Conservation (phyloP, 2,888 invertebrate genomes). For the Neria commutata region DNA sequence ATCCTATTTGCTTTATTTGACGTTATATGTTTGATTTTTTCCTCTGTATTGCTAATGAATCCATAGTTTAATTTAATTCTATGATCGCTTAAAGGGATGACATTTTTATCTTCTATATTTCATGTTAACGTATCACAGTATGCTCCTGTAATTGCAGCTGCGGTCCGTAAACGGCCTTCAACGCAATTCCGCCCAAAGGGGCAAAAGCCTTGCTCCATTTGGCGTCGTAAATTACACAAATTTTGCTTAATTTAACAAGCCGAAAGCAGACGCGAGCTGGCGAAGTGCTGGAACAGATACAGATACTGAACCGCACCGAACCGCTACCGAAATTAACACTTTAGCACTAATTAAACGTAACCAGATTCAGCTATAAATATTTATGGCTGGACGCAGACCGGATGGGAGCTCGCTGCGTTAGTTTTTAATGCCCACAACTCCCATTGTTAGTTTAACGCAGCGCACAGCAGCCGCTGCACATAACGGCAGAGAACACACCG, state of each 20-base stretch:
- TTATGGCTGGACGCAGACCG: constrained; percentile 15
- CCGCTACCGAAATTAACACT: constrained; percentile 31
- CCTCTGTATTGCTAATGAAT: too few relatives aligned
- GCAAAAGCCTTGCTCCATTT: too few relatives aligned
- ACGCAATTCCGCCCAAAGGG: too few relatives aligned
- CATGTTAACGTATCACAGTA: too few relatives aligned
- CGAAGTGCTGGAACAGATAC: too few relatives aligned
- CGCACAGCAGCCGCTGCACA: background rate
- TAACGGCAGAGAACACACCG: background rate
- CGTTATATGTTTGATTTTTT: too few relatives aligned
- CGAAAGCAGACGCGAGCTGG: background rate
- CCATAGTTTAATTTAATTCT: too few relatives aligned
- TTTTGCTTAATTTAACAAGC: background rate
- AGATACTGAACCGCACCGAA: background rate
- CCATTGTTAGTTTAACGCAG: constrained; percentile 14
- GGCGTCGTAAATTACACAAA: background rate
- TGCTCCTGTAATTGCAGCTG: too few relatives aligned
- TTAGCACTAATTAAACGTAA: constrained; percentile 30
- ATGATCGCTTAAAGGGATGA: too few relatives aligned
- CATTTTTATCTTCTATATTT: too few relatives aligned
- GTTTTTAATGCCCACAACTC: constrained; percentile 7
- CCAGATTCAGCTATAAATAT: constrained; percentile 27
- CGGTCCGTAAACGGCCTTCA: too few relatives aligned
- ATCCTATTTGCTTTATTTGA: too few relatives aligned
- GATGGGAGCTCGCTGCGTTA: constrained; percentile 14